These are phyloP conservation scores for Aptenodytes patagonicus DNA, from an alignment of 2,113 vertebrate species.

Conservation along the genomic window DNA sequence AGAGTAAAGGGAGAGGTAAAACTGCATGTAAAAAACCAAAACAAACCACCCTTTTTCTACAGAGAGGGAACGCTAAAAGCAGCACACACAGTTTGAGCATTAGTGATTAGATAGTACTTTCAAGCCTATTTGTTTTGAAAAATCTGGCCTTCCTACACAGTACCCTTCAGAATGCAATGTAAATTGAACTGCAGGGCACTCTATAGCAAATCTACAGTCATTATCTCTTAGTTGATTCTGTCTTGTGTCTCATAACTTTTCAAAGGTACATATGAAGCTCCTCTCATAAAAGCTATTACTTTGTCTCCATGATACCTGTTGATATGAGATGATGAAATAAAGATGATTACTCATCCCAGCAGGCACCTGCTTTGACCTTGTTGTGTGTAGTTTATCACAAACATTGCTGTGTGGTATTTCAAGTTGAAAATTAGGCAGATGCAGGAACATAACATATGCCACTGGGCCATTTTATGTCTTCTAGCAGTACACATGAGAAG, in stretches of 20 bases:
- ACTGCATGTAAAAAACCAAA: neutral
- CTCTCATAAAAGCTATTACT: slow-evolving; percentile 51
- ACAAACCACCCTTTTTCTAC: neutral
- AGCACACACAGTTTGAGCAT: slow-evolving; percentile 25
- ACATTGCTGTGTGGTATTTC: slow-evolving; percentile 48
- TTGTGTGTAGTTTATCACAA: slow-evolving; percentile 56
- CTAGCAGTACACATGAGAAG: slow-evolving; percentile 33
- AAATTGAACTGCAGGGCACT: slow-evolving; percentile 54
- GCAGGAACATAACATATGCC: slow-evolving; percentile 53
- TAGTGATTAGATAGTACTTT: slow-evolving; percentile 30
- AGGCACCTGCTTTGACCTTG: slow-evolving; percentile 57
- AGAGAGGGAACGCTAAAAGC: neutral
- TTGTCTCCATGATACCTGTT: slow-evolving; percentile 60
- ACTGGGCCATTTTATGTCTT: slow-evolving; percentile 49
- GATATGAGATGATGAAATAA: slow-evolving; percentile 56
- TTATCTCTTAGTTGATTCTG: slow-evolving; percentile 56
- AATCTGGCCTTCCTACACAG: slow-evolving; percentile 42
- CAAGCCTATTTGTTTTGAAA: slow-evolving; percentile 51
- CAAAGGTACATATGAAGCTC: slow-evolving; percentile 27
- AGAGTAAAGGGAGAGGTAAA: neutral
- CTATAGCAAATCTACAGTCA: slow-evolving; percentile 42
- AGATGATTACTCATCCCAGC: slow-evolving; percentile 62
- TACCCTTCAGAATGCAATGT: slow-evolving; percentile 58
- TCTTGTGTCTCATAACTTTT: slow-evolving; percentile 57
- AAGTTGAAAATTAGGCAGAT: slow-evolving; percentile 55